A percentile compares a stretch with the other conserved stretches of the same genome.
phyloP scores from a whole-genome alignment of 2,113 vertebrate species.

The Rousettus leschenaultii region DNA sequence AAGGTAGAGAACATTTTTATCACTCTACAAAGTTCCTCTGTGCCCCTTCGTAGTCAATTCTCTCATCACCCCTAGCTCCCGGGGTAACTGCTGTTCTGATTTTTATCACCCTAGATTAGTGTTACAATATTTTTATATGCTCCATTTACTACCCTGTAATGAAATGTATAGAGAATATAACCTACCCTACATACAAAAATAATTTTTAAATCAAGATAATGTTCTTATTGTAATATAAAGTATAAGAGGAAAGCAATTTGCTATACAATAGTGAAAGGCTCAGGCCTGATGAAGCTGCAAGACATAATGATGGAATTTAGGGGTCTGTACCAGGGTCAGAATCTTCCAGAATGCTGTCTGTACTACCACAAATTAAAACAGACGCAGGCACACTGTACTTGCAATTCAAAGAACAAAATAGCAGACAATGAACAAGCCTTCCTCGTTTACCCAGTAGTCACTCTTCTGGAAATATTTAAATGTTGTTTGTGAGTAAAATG shows the following conservation, averaged over 20 bases:
- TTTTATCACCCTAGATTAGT: not conserved
- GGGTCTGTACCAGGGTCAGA: not conserved
- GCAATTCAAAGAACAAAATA: not conserved
- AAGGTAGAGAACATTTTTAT: not conserved
- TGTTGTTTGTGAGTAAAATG: not conserved
- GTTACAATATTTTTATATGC: slow-evolving; percentile 38
- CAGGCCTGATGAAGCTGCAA: not conserved
- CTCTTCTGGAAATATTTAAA: not conserved
- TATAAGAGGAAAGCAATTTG: not conserved
- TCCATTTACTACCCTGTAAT: slow-evolving; percentile 3
- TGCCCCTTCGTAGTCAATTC: not conserved
- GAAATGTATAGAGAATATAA: slow-evolving; percentile 23
- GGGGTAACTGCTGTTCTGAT: not conserved
- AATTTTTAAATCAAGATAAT: not conserved
- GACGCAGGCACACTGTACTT: not conserved
- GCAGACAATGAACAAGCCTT: not conserved
- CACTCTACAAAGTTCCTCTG: not conserved
- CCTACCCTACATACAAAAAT: not conserved
- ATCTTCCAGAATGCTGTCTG: not conserved
- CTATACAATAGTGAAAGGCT: not conserved
- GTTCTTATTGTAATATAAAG: not conserved
- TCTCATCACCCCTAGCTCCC: not conserved
- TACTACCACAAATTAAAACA: not conserved
- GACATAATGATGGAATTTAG: not conserved
- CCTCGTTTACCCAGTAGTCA: not conserved